Base-by-base conservation (phyloP, 2,797 vertebrate genomes). In the Cichlasoma orientale region DNA sequence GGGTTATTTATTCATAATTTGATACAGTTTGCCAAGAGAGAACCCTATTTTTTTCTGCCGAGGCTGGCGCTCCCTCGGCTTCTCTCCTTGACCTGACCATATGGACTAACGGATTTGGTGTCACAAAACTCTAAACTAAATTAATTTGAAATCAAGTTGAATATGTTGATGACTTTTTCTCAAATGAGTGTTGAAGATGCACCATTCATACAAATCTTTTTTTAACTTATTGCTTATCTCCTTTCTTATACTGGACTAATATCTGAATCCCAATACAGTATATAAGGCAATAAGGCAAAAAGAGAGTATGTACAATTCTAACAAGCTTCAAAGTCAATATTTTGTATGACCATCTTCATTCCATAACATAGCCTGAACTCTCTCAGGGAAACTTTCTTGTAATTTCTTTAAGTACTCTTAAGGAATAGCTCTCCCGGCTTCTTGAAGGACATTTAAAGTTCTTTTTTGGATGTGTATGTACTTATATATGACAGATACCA, bases 1-100 rank as follows among this genome's bases (percentile, higher is more conserved):
- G 56, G 58, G 50, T 94, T 93, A 94, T 92, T 93, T 94, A 94
- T 94, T 94, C 90, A 94, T 92, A 88, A 85, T 92, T 87, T 92
- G 56, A 88, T 72, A 79, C 76, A 53, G 38, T 50, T 53, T 82
- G 91, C 93, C 92, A 93, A 88, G 80, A 90, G 79, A 80, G 86
- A 80, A 87, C 73, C 89, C 84, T 86, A 76, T 87, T 88, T 88
- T 74, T 77, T 57, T 63, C 54, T 85, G 85, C 85, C 81, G 75
- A 84, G 73, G 54, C 78, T 82, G 81, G 80, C 76, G 38, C 59
- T 79, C 80, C 72, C 58, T 81, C 72, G 21, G 75, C 88, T 82
- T 82, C 80, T 84, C 85, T 89, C 86, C 87, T 88, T 88, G 86
- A 92, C 83, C 77, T 5, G 47, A 86, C 63, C 91, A 88, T 84